Conservation (phyloP, 1,140 invertebrate genomes). For the Bombus pascuorum region DNA sequence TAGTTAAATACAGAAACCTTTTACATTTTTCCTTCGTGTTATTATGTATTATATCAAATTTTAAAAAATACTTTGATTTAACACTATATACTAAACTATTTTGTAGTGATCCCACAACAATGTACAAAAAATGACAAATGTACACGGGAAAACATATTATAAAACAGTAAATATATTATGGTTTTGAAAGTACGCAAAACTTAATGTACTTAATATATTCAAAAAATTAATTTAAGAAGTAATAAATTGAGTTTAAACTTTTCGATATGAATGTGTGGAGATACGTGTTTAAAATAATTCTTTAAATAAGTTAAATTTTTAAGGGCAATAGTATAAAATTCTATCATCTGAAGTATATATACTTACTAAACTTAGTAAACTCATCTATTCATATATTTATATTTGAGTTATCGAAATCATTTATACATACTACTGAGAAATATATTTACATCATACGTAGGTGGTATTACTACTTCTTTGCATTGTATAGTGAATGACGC, state of each 20-base stretch:
- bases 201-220: not conserved
- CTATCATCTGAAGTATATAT: not conserved
- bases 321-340: not conserved
- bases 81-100: not conserved
- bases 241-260: not conserved
- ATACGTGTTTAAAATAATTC: not conserved
- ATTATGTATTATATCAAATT: not conserved
- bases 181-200: not conserved
- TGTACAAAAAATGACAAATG: not conserved
- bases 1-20: not conserved
- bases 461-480: not conserved
- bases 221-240: not conserved
- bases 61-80: not conserved
- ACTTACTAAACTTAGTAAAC: not conserved
- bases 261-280: not conserved
- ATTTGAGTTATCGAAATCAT: not conserved
- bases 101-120: too few species aligned
- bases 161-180: not conserved
- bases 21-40: not conserved
- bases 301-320: not conserved
- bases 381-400: not conserved
- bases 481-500: conserved; percentile 4
- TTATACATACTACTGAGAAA: not conserved
- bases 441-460: not conserved
- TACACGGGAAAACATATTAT: not conserved